Percentiles rank a stretch among this genome's conserved stretches.
Conservation (phyloP, 1,140 invertebrate species). For the Oncopodura yosiiana region DNA sequence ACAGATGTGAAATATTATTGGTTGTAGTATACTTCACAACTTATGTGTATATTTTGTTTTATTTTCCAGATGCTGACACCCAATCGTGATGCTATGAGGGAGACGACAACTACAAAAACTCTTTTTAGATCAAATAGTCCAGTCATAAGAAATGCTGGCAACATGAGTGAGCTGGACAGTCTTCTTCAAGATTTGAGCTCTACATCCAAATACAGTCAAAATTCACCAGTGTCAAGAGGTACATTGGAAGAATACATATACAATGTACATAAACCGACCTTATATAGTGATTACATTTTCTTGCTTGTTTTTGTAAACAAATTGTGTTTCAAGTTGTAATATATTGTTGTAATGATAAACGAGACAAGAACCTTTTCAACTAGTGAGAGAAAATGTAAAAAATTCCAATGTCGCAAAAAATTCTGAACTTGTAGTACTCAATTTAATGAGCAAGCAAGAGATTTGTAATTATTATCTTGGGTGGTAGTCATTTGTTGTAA, state of each 20-base stretch:
- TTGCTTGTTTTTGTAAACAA: too few species aligned
- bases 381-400: too few species aligned
- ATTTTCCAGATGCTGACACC: slow-evolving; percentile 29
- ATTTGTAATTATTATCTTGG: background rate
- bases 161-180: slow-evolving; percentile 71
- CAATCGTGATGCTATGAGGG: slow-evolving; percentile 33
- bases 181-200: slow-evolving; percentile 80
- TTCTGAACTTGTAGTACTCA: too few species aligned
- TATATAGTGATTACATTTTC: background rate
- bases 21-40: too few species aligned
- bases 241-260: background rate
- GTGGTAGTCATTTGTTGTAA: background rate
- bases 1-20: too few species aligned
- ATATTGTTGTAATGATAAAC: too few species aligned
- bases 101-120: slow-evolving; percentile 39
- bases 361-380: too few species aligned
- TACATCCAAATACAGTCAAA: slow-evolving; percentile 28
- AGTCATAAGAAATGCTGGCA: slow-evolving; percentile 30
- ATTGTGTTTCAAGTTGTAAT: too few species aligned
- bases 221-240: slow-evolving; percentile 23
- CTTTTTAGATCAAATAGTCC: slow-evolving; percentile 33
- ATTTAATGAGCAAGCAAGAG: too few species aligned
- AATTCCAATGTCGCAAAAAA: too few species aligned
- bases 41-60: slow-evolving; percentile 14
- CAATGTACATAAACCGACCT: background rate